Base-by-base conservation (phyloP, 2,888 invertebrate species). In the Nephrotoma guestfalica region DNA sequence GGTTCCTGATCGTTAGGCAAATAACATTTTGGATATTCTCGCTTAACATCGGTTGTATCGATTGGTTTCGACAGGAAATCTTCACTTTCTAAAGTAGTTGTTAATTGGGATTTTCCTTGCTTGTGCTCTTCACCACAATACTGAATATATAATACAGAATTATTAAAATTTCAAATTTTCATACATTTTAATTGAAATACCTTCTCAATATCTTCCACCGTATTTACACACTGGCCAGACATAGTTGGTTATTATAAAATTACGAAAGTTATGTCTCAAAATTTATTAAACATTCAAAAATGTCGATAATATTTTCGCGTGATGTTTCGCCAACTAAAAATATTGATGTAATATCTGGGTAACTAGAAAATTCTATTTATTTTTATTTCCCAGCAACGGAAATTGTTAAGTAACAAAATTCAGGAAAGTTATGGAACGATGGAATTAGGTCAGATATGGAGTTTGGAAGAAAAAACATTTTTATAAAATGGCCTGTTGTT, bases 1-100 rank as follows among this genome's bases (percentile, higher is more conserved):
- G 92, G 91, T 88, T 93, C 93, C 83, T 91, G 91, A 0, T 93
- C 92, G 89, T 93, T 93, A 0, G 94, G 94, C 87, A 94, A 89
- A 89, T 94, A 94, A 85, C 93, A 93, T 0, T 93, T 92, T 0
- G 91, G 90, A 88, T 90, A 84, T 41, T 84, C 84, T 7, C 41
- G 41, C 41, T 41, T 42, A 6, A 41, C n/a, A 41, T 84, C 84
- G 1, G n/a, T 1, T 15, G 11, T 15, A 41, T 84, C 41, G n/a
- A 84, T 41, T 42, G 41, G 41, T 42, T 84, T 84, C 4, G 41
- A 84, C 0, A 41, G 84, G 13, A 84, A 84, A 84, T 86, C 86
- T 4, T 51, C 86, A 2, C 41, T 9, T 15, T 51, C 51, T n/a
- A 86, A n/a, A 2, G 86, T 41, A 41, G 57, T 41, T 6, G 86